Percentiles rank a stretch among this genome's conserved stretches.
Evolutionary conservation across 2,888 invertebrate genomes (phyloP).

Genomic region (Hylaea fasciaria): DNA sequence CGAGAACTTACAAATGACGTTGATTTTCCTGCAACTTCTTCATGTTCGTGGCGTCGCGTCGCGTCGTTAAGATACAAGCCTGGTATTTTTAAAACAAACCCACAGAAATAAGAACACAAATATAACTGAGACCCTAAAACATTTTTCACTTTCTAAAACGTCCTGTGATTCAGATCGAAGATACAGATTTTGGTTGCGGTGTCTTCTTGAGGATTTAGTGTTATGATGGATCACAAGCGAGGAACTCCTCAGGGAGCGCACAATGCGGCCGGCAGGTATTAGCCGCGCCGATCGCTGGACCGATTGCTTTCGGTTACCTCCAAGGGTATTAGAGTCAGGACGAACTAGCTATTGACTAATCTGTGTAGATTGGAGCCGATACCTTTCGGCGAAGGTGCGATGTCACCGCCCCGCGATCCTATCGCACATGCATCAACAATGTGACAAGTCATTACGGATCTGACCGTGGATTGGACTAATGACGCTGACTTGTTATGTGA

Average conservation of each 20-base stretch:
- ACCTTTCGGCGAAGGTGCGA: conserved; percentile 75
- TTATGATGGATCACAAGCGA: conserved; percentile 64
- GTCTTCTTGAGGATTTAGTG: conserved; percentile 68
- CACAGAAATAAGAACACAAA: background rate
- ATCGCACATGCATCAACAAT: conserved; percentile 51
- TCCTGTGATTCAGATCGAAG: conserved; percentile 11
- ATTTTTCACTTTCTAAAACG: conserved; percentile 21
- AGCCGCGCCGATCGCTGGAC: conserved; percentile 29
- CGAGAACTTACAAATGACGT: too few species aligned
- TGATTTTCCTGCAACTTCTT: too few species aligned
- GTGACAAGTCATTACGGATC: conserved; percentile 65
- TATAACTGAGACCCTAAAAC: background rate
- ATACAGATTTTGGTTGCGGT: conserved; percentile 51
- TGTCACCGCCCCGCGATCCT: conserved; percentile 64
- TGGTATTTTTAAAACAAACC: background rate
- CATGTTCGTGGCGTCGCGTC: too few species aligned
- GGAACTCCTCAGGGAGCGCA: conserved; percentile 53
- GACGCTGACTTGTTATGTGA: conserved; percentile 51
- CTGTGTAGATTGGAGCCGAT: conserved; percentile 59
- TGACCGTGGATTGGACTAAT: conserved; percentile 56
- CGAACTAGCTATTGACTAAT: conserved; percentile 7
- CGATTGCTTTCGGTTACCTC: conserved; percentile 35
- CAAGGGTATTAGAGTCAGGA: conserved; percentile 44
- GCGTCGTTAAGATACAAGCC: too few species aligned
- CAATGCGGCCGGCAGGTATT: conserved; percentile 52